Conservation (phyloP, 2,888 invertebrate genomes). For the Synanthedon formicaeformis region DNA sequence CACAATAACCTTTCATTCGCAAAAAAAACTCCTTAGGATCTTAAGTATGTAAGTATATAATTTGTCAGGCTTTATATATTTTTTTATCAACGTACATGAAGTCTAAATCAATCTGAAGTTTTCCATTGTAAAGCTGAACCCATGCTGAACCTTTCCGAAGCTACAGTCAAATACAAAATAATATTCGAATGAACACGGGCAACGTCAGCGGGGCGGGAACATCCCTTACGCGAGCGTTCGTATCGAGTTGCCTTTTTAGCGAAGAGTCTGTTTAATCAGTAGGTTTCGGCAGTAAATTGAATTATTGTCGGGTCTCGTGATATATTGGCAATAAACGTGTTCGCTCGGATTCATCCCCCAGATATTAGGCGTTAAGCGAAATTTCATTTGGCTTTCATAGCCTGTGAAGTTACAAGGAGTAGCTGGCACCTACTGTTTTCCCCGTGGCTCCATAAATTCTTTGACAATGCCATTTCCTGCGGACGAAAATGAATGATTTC, state of each 20-base stretch:
- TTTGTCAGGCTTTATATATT: too few relatives aligned
- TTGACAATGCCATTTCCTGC: background rate
- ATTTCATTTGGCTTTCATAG: background rate
- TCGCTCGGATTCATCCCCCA: background rate
- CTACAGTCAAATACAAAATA: too few relatives aligned
- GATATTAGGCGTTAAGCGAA: background rate
- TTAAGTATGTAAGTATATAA: too few relatives aligned
- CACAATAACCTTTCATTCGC: too few relatives aligned
- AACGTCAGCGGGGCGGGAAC: too few relatives aligned
- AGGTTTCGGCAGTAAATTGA: constrained; percentile 1
- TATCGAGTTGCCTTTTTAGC: background rate
- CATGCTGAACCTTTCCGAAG: too few relatives aligned
- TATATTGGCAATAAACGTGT: constrained; percentile 1
- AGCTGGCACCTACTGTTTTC: too few relatives aligned
- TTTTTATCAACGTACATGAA: too few relatives aligned
- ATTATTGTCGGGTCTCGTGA: background rate
- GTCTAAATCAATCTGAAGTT: too few relatives aligned
- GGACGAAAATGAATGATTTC: background rate
- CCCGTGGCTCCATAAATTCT: background rate
- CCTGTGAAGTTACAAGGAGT: background rate
- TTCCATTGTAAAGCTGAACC: too few relatives aligned
- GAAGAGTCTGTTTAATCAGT: background rate
- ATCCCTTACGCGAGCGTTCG: background rate
- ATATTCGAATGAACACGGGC: too few relatives aligned
- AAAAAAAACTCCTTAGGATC: too few relatives aligned